phyloP scores from a whole-genome alignment of 2,113 vertebrate species.

The Illadopsis cleaveri region DNA sequence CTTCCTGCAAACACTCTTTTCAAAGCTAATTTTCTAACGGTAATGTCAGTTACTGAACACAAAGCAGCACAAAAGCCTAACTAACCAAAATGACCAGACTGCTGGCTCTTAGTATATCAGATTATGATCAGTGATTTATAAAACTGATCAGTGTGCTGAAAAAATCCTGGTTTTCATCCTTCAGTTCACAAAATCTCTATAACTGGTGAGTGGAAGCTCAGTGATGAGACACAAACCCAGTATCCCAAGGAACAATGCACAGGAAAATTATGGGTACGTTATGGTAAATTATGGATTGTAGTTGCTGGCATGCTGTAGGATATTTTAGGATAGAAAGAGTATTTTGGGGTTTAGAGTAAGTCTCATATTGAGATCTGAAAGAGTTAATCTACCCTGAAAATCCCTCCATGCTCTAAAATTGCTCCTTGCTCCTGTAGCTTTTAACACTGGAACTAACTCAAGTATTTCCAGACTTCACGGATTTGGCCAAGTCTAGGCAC shows the following conservation, averaged over 20 bases:
- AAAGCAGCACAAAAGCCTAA: neutral
- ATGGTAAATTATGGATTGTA: neutral
- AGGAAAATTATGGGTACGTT: accelerated
- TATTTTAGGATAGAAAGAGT: neutral
- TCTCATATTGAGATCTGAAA: neutral
- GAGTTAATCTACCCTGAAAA: neutral
- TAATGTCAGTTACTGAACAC: neutral
- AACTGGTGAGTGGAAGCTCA: neutral
- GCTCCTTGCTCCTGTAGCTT: neutral
- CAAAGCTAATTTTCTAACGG: neutral
- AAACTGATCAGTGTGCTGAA: neutral
- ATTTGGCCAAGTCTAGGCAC: constrained; percentile 3
- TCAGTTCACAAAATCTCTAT: neutral
- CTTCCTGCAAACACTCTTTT: neutral
- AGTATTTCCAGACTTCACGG: neutral
- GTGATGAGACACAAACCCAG: neutral
- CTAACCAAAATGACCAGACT: neutral
- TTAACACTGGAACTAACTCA: neutral
- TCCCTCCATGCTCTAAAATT: neutral
- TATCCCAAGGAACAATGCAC: neutral
- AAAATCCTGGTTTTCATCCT: neutral
- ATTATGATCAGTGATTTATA: neutral
- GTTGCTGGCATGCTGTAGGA: neutral
- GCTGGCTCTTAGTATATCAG: neutral
- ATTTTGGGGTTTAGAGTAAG: neutral